Evolutionary conservation across 2,888 invertebrate species (phyloP).

Genomic region (Scaptomyza caliginosa): DNA sequence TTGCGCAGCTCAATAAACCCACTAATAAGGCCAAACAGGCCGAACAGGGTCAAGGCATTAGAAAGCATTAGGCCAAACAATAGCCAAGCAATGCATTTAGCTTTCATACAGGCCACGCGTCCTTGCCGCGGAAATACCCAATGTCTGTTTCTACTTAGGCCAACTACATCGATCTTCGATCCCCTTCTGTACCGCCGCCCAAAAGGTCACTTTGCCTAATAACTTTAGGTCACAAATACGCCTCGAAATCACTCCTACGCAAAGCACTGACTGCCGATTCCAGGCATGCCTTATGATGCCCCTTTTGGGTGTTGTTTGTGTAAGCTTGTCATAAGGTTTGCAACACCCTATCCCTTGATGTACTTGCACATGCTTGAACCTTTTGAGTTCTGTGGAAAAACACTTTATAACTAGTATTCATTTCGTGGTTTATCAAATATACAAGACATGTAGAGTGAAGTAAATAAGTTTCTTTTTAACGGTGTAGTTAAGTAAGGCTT

Average conservation of each 20-base stretch:
- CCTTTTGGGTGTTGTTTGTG: slow-evolving; percentile 40
- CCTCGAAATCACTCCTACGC: slow-evolving; percentile 74
- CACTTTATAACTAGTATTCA: not conserved
- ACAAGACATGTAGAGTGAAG: not conserved
- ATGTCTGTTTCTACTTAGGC: slow-evolving; percentile 69
- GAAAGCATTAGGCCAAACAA: slow-evolving; percentile 73
- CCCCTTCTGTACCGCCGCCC: slow-evolving; percentile 1
- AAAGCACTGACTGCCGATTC: slow-evolving; percentile 67
- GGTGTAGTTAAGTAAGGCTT: not conserved
- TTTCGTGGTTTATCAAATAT: not conserved
- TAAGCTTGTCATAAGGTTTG: slow-evolving; percentile 33
- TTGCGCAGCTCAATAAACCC: slow-evolving; percentile 56
- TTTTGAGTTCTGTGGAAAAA: slow-evolving; percentile 9
- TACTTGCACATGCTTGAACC: slow-evolving; percentile 11
- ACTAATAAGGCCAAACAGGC: slow-evolving; percentile 73
- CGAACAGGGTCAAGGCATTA: slow-evolving; percentile 59
- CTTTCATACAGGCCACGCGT: slow-evolving; percentile 69
- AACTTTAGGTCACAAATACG: slow-evolving; percentile 74
- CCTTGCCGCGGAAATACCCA: slow-evolving; percentile 63
- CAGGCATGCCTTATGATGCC: slow-evolving; percentile 31
- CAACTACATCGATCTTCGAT: slow-evolving; percentile 35
- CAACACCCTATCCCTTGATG: slow-evolving; percentile 24
- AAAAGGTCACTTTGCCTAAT: slow-evolving; percentile 76
- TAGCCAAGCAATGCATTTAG: slow-evolving; percentile 54
- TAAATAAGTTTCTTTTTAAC: not conserved